Percentiles rank a stretch among this genome's conserved stretches.
Evolutionary conservation across 2,888 invertebrate genomes (phyloP).

Genomic region (Chymomyza amoena): DNA sequence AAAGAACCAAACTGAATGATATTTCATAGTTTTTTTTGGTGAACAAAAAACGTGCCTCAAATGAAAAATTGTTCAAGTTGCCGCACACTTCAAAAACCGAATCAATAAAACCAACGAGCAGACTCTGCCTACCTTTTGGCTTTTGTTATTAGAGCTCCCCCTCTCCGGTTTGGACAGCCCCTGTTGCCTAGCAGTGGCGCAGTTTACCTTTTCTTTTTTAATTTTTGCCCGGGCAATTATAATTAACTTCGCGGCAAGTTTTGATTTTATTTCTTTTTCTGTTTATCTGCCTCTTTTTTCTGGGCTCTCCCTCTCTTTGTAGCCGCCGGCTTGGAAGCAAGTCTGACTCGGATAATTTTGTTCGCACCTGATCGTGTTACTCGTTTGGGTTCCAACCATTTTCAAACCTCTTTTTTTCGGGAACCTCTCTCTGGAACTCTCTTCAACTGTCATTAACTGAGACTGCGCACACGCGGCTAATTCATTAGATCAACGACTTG

Average conservation of each 20-base stretch:
- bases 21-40: conserved; percentile 50
- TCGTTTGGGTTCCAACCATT: conserved; percentile 28
- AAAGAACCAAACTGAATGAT: conserved; percentile 52
- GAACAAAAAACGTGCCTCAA: conserved; percentile 54
- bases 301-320: conserved; percentile 9
- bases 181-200: background rate
- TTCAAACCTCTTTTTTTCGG: background rate
- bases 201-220: conserved; percentile 8
- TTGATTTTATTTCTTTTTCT: conserved; percentile 57
- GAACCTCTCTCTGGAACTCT: background rate
- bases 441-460: conserved; percentile 61
- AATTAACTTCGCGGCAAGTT: conserved; percentile 72
- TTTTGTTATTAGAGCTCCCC: conserved; percentile 1
- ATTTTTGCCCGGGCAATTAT: conserved; percentile 69
- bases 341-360: conserved; percentile 61
- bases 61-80: conserved; percentile 70
- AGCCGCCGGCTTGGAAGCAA: conserved; percentile 26
- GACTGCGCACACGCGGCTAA: conserved; percentile 60
- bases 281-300: background rate
- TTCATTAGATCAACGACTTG: conserved; percentile 42
- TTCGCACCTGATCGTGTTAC: conserved; percentile 73
- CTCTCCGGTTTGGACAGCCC: background rate
- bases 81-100: conserved; percentile 42
- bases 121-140: background rate
- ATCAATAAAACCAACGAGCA: conserved; percentile 66